Base-by-base conservation (phyloP, 1,140 invertebrate species). In the Drosophila setifemur region DNA sequence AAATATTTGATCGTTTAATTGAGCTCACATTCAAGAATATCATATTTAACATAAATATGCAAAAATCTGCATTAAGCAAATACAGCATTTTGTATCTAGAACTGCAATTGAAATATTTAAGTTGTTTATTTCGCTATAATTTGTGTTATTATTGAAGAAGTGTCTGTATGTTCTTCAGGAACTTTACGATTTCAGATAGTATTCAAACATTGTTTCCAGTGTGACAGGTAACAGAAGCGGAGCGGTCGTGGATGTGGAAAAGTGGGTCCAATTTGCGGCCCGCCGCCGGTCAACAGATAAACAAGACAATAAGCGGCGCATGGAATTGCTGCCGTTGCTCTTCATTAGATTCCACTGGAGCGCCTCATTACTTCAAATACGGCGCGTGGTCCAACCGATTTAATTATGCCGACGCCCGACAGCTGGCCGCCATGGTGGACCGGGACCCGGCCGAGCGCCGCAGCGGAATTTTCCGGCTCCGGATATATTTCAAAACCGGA, bases 351-450 rank as follows among this genome's bases (percentile, higher is more conserved):
- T 26, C 42, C 28, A 52, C 40, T 49, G 48, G 69, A 25, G 25
- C 39, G 37, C 37, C 74, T 85, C 79, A 85, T 85, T 85, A 79
- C 73, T 75, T 85, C 74, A 85, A 86, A 86, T 85, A 85, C 50
- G 74, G n/a, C 42, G 31, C 12, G 18, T 18, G 42, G 49, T 40
- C 61, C 54, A 26, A 8, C 14, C 61, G 42, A 54, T 78, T 83
- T 83, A 85, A 85, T 85, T 85, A 83, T 85, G 79, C 73, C 63
- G 54, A 54, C 52, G 47, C 60, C 48, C 49, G 55, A 55, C 77
- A 54, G 50, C 67, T 49, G 37, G 54, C 73, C 61, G 58, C 37
- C 64, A 40, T 44, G 7, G n/a, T 11, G 8, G n/a, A n/a, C n/a
- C n/a, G n/a, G n/a, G n/a, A n/a, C n/a, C n/a, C n/a, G n/a, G n/a